Evolutionary conservation across 2,888 invertebrate genomes (phyloP), one percentile per base, ranked within the genome.

Genomic region (Drosophila falleni): DNA sequence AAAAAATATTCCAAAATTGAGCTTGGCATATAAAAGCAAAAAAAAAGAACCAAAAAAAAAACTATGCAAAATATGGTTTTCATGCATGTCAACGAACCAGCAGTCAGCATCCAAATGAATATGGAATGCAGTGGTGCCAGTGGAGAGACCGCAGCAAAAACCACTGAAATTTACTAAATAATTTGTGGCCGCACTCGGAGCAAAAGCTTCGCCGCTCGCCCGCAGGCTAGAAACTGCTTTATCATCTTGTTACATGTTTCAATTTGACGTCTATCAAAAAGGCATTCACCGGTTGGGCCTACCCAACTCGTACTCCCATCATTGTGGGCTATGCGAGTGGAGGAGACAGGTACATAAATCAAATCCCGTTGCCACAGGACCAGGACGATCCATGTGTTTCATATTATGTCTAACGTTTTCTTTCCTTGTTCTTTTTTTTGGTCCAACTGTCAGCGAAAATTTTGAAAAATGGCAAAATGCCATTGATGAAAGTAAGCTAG

Each of bases 401-500:
- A 70, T 80, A 87, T 86, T 86, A 88, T 87, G 84, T 84, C 78
- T 80, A 71, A 68, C 71, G 31, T 56, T 80, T 74, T 75, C 73
- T 71, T 71, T 39, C 60, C 44, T 65, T 44, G 31, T 23, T 23
- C 23, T 23, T 23, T 23, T 23, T 23, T 23, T 23, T 23, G 23
- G 68, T 54, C 80, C 75, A 81, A 81, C 82, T 90, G 89, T 90
- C 90, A 89, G 87, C 80, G 78, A 69, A 89, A 89, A 89, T 89
- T 84, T 86, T 89, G 90, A 89, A 89, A 89, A 89, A 89, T 90
- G 88, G 90, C 84, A 80, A 89, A 86, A 90, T 89, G 83, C 85
- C 89, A 90, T 89, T 89, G 89, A 85, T 81, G 85, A 87, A 84
- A 85, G 88, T 70, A 86, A 87, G 85, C 81, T 72, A 77, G 63